Percentiles rank a stretch among this genome's conserved stretches.
Conservation (phyloP, 92 coral and sea anemone genomes). For the Phenganax stokvisi region DNA sequence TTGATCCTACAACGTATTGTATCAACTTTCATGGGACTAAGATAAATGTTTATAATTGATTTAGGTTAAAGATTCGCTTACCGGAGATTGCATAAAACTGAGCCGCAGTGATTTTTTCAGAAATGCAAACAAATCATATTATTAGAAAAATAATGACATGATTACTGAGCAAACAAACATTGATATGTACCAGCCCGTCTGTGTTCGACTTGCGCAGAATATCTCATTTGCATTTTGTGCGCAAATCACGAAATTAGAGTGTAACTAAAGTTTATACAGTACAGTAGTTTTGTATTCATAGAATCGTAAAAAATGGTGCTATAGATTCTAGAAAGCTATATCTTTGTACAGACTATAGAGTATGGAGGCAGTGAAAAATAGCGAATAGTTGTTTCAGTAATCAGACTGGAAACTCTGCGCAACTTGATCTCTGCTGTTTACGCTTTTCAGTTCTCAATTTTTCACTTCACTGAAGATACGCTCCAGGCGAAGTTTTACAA, state of each 20-base stretch:
- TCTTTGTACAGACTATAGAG: too few species aligned
- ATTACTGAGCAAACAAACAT: slow-evolving; percentile 32
- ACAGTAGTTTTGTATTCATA: background rate
- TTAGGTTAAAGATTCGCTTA: slow-evolving; percentile 16
- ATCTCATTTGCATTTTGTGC: background rate
- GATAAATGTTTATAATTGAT: slow-evolving; percentile 26
- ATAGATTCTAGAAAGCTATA: too few species aligned
- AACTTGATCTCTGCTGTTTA: background rate
- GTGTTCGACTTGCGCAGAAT: background rate
- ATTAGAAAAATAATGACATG: slow-evolving; percentile 38
- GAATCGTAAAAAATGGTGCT: too few species aligned
- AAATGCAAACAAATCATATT: slow-evolving; percentile 33
- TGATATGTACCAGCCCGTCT: background rate
- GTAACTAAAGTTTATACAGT: background rate
- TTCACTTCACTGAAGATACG: too few species aligned
- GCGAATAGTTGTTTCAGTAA: too few species aligned
- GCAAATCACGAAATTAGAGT: background rate
- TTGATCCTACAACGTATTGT: background rate
- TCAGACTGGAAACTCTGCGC: too few species aligned
- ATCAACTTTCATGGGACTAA: slow-evolving; percentile 25
- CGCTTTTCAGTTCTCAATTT: too few species aligned
- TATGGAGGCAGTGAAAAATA: too few species aligned
- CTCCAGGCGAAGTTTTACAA: background rate
- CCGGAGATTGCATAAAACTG: slow-evolving; percentile 26
- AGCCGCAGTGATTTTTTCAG: slow-evolving; percentile 32